Evolutionary conservation across 1,140 invertebrate species (phyloP).

Genomic region (Caenorhabditis elegans): WBcel235 BX284606.5:2676501-2677000

Average conservation of each 20-base stretch:
- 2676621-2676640: conserved; percentile 2
- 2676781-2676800: not conserved
- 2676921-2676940: no score
- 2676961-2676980: no score
- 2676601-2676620: conserved; percentile 25
- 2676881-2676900: no score
- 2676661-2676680: conserved; percentile 25
- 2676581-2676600: not conserved
- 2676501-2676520: not conserved
- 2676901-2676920: no score
- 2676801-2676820: not conserved
- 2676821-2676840: conserved; percentile 1
- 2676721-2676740: not conserved
- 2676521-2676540: no score
- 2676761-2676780: not conserved
- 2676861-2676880: no score
- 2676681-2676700: conserved; percentile 30
- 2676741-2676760: conserved; percentile 14
- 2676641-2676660: conserved; percentile 20
- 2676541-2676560: no score
- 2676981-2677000: no score
- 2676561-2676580: not conserved
- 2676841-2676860: not conserved
- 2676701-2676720: not conserved
- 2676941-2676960: no score